These are phyloP conservation scores for Sebastes trivittatus DNA, from an alignment of 2,797 vertebrate species.

Conservation along the genomic window DNA sequence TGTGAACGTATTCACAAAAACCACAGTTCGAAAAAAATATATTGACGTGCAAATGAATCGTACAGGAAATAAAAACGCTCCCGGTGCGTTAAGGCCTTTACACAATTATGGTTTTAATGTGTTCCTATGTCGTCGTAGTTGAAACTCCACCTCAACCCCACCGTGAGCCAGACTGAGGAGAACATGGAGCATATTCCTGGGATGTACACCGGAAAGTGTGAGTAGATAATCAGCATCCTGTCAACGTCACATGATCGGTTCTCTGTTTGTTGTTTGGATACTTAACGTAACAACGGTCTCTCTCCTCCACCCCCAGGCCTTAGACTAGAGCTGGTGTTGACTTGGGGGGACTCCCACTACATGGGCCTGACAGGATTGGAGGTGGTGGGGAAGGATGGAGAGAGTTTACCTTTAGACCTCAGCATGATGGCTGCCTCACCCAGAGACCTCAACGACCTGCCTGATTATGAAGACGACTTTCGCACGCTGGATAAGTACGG, in stretches of 20 bases:
- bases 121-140: slow-evolving; percentile 65
- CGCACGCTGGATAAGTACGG: slow-evolving; percentile 93
- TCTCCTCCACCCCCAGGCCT: slow-evolving; percentile 79
- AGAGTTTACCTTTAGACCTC: slow-evolving; percentile 84
- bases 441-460: slow-evolving; percentile 90
- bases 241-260: neutral
- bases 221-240: slow-evolving; percentile 64
- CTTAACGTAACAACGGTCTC: neutral
- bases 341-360: slow-evolving; percentile 94
- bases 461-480: slow-evolving; percentile 85
- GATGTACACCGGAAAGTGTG: slow-evolving; percentile 89
- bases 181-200: slow-evolving; percentile 80
- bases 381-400: slow-evolving; percentile 89
- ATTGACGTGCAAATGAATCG: no score
- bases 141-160: slow-evolving; percentile 68
- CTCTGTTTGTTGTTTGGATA: neutral
- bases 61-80: no score
- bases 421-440: slow-evolving; percentile 89
- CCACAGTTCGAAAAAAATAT: no score
- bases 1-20: no score
- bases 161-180: slow-evolving; percentile 57
- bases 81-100: neutral
- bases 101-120: neutral
- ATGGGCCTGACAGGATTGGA: slow-evolving; percentile 94
- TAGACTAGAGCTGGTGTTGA: slow-evolving; percentile 86